Evolutionary conservation across 2,113 vertebrate genomes (phyloP).

Genomic region (Corythornis cristatus): DNA sequence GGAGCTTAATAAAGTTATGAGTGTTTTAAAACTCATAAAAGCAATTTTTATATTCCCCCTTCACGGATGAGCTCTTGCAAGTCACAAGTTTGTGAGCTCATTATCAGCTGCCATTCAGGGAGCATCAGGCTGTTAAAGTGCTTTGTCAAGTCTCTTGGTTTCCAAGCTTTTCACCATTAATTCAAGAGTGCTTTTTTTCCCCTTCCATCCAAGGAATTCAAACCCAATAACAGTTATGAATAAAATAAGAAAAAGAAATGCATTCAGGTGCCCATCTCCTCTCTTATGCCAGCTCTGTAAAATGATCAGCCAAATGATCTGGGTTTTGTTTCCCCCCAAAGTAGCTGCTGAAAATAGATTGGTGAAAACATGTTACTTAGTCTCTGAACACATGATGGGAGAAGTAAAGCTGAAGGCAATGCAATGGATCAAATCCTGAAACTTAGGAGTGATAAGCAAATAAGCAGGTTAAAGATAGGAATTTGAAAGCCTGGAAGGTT

Average conservation of each 20-base stretch:
- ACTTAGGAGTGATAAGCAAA: neutral
- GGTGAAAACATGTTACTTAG: neutral
- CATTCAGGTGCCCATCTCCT: neutral
- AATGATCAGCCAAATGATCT: neutral
- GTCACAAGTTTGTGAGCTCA: neutral
- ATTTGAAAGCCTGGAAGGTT: neutral
- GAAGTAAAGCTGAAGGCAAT: neutral
- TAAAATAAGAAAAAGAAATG: neutral
- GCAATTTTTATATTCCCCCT: conserved; percentile 37
- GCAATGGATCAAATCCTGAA: neutral
- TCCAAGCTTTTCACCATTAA: neutral
- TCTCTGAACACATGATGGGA: neutral
- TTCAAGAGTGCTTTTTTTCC: neutral
- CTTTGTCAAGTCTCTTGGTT: neutral
- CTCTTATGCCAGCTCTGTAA: neutral
- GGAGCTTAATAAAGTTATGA: conserved; percentile 38
- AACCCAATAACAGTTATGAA: neutral
- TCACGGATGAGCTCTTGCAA: conserved; percentile 35
- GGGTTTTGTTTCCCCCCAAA: rapidly evolving
- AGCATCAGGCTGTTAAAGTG: neutral
- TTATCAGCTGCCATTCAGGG: neutral
- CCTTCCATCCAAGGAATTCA: neutral
- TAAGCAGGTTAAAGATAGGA: neutral
- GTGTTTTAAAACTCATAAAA: conserved; percentile 57
- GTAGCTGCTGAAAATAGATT: neutral